Evolutionary conservation across 2,113 vertebrate genomes (phyloP), one percentile per base, ranked within the genome.

Genomic region (Poeciliopsis occidentalis): DNA sequence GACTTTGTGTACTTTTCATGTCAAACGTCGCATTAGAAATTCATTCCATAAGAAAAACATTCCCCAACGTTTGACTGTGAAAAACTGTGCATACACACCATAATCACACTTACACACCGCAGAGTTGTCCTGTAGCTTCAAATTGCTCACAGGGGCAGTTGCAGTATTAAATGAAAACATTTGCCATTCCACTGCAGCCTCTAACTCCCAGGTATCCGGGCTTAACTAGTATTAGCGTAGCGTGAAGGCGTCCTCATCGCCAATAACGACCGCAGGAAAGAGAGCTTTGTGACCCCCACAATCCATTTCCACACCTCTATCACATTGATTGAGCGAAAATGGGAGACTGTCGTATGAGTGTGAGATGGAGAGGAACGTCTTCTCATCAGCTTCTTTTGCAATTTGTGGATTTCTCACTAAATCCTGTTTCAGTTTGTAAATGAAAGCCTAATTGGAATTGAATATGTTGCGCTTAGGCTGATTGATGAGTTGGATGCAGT

Each of bases 161-260:
- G 73, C 79, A 67, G 88, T 88, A 88, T 87, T 88, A 93, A 88
- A 86, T 88, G 87, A 90, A 90, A 91, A 86, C 80, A 89, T 88
- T 91, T 84, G 76, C 80, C 7, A 66, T 89, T 86, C 64, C 44
- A 78, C 69, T 67, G 80, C 81, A 76, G 80, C 81, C 68, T 81
- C 68, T 41, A 79, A 71, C 78, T 90, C 88, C 84, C 80, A 85
- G 81, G 81, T 73, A 88, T 65, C 60, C n/a, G 77, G 84, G 73
- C 87, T 92, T 88, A 87, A 89, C 79, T 90, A 83, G 92, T 88
- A 80, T 92, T 93, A 88, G 84, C 17, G 63, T 85, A 75, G 71
- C 32, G 15, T 75, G 73, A 69, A 82, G 57, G 80, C 81, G 39
- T 90, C 83, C 74, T 75, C 73, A 67, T 66, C 73, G 73, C 80